Percentiles rank a stretch among this genome's conserved stretches.
phyloP scores from a whole-genome alignment of 2,888 invertebrate species.

The Phlogophora meticulosa region DNA sequence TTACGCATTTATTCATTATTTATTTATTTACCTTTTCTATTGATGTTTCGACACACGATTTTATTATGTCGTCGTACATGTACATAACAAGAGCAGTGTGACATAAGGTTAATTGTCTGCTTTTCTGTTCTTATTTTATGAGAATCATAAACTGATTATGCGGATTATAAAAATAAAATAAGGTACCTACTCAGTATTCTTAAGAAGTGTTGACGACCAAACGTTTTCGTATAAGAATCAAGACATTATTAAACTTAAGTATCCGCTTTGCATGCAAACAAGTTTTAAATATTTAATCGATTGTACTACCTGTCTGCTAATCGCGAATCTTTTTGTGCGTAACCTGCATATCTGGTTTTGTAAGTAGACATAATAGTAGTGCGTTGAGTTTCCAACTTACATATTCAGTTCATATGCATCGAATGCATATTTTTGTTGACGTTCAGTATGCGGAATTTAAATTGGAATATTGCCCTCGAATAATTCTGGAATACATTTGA shows the following conservation, averaged over 20 bases:
- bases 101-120: background rate
- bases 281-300: slow-evolving; percentile 56
- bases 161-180: slow-evolving; percentile 42
- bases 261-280: slow-evolving; percentile 53
- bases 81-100: slow-evolving; percentile 3
- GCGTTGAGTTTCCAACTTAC: slow-evolving; percentile 26
- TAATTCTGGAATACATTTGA: slow-evolving; percentile 48
- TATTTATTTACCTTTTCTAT: slow-evolving; percentile 34
- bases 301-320: slow-evolving; percentile 48
- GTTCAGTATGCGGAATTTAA: slow-evolving; percentile 28
- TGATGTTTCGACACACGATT: slow-evolving; percentile 14
- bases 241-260: slow-evolving; percentile 47
- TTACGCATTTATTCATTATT: slow-evolving; percentile 57
- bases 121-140: slow-evolving; percentile 21
- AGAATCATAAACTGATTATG: slow-evolving; percentile 29
- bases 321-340: slow-evolving; percentile 44
- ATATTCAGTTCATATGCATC: slow-evolving; percentile 38
- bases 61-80: slow-evolving; percentile 13
- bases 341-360: slow-evolving; percentile 40
- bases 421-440: slow-evolving; percentile 48
- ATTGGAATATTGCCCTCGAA: slow-evolving; percentile 46
- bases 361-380: slow-evolving; percentile 30
- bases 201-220: slow-evolving; percentile 36
- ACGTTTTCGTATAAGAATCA: slow-evolving; percentile 47
- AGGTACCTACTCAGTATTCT: slow-evolving; percentile 33